phyloP scores from a whole-genome alignment of 2,113 vertebrate species.

The Ammodramus savannarum region DNA sequence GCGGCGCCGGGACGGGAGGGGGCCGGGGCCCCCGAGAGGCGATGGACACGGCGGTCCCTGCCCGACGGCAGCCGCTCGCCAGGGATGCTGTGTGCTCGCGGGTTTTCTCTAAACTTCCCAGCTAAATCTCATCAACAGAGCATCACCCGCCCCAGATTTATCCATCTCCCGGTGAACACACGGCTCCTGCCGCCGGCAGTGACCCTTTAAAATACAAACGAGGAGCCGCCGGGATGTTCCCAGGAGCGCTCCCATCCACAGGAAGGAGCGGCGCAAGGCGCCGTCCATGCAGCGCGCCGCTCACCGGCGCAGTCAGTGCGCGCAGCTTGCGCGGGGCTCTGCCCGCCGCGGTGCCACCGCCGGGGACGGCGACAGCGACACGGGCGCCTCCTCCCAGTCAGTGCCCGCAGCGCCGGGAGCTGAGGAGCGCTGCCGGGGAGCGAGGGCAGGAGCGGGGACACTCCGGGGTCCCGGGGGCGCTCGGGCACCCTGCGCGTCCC shows the following conservation, averaged over 20 bases:
- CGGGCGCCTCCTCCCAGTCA: neutral
- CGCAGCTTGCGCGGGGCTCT: neutral
- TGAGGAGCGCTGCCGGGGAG: neutral
- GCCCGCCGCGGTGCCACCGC: neutral
- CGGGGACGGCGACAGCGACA: neutral
- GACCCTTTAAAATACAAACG: neutral
- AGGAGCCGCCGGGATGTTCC: neutral
- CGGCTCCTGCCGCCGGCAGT: neutral
- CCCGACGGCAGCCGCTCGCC: rapidly evolving
- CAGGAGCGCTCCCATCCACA: rapidly evolving
- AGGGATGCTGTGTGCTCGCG: rapidly evolving
- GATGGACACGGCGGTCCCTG: neutral
- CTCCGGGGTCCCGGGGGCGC: rapidly evolving
- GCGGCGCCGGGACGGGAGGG: neutral
- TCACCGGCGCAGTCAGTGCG: neutral
- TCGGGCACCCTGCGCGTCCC: neutral
- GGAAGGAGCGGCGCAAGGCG: neutral
- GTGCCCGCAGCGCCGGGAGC: neutral
- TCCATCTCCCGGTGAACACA: neutral
- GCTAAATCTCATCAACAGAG: neutral
- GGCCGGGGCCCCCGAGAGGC: neutral
- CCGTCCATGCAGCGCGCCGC: neutral
- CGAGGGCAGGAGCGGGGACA: neutral
- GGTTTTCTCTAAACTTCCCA: neutral
- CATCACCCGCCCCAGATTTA: rapidly evolving